Conservation (phyloP, 2,113 vertebrate genomes). For the Pandion haliaetus region DNA sequence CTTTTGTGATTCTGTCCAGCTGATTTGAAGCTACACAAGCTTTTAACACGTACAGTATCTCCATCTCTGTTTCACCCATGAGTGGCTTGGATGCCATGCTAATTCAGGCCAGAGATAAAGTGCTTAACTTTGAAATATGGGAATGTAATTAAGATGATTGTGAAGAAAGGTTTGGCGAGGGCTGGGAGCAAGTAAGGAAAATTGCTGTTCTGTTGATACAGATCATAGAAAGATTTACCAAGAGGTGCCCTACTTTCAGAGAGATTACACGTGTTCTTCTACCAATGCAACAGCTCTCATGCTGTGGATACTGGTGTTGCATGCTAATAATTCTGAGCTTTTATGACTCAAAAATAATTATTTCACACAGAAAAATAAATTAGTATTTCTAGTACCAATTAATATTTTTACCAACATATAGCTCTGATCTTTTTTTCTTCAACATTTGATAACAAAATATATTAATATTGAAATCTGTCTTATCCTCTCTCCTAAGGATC, state of each 20-base stretch:
- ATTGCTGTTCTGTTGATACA: not conserved
- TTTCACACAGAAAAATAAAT: not conserved
- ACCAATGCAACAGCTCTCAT: not conserved
- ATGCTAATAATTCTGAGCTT: not conserved
- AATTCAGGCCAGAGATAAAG: not conserved
- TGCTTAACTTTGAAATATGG: not conserved
- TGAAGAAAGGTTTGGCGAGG: not conserved
- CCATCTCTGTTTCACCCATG: not conserved
- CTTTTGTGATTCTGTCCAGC: not conserved
- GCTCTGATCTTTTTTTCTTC: not conserved
- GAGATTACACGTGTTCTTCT: not conserved
- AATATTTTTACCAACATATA: not conserved
- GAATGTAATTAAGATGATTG: not conserved
- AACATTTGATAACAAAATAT: not conserved
- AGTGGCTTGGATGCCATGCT: not conserved
- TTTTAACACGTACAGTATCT: not conserved
- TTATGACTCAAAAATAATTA: not conserved
- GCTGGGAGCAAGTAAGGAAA: not conserved
- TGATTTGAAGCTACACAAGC: not conserved
- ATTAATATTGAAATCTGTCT: not conserved
- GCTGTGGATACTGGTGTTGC: not conserved
- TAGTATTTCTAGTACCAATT: not conserved
- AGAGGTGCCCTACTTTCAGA: not conserved
- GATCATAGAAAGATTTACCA: not conserved
- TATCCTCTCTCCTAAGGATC: not conserved